Evolutionary conservation across 2,888 invertebrate genomes (phyloP), one percentile per base, ranked within the genome.

Genomic region (Nowickia ferox): DNA sequence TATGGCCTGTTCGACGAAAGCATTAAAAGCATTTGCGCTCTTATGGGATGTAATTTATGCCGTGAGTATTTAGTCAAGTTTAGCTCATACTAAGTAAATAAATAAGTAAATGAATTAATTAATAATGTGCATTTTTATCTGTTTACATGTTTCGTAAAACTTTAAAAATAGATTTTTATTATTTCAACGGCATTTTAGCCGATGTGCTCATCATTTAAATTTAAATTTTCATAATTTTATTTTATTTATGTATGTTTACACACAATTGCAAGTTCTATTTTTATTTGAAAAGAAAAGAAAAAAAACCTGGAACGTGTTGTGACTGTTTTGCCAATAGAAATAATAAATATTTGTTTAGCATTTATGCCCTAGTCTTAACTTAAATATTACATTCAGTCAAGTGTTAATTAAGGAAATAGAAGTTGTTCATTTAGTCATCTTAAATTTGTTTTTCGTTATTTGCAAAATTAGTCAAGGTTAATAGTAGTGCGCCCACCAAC

Each of bases 1-100:
- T 79, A 91, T 91, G 91, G 90, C 91, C 51, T 91, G 91, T 55
- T 91, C 91, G 55, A 92, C 92, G 71, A 89, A 89, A 82, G 71
- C 87, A 5, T 85, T 92, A 59, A 91, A 91, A 88, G 69, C 88
- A 8, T 88, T 90, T 66, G 77, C 92, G 42, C 84, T 91, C 17
- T 76, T 90, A 79, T 90, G 90, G 88, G 91, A 92, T 88, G 85
- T 88, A 53, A 87, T 91, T n/a, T 91, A 90, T 89, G 88, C 88
- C 87, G 91, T 92, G 83, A 89, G 91, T 88, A 71, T 51, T 19
- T 17, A 38, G n/a, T 42, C 22, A 40, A 19, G 10, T 30, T 44
- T 57, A 44, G 40, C 40, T 44, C 22, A 22, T 40, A 59, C n/a
- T 9, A 63, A 40, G 19, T 42, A n/a, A 42, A 8, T 46, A 9